Percentiles rank a stretch among this genome's conserved stretches.
Conservation (phyloP, 1,140 invertebrate species). For the Drosophila pruinosa region DNA sequence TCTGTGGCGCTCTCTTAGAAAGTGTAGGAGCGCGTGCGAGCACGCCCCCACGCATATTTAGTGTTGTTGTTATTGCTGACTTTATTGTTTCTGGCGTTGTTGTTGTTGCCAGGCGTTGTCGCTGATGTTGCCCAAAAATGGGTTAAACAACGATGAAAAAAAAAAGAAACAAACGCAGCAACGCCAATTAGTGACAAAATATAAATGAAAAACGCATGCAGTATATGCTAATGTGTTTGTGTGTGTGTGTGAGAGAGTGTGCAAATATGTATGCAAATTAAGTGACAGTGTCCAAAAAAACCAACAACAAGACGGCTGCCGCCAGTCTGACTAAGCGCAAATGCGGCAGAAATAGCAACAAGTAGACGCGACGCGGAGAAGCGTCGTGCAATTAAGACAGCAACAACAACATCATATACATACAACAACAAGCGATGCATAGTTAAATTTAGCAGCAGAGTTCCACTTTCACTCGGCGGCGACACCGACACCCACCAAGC, state of each 20-base stretch:
- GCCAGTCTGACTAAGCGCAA: constrained; percentile 75
- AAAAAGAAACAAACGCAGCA: constrained; percentile 49
- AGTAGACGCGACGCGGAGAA: constrained; percentile 52
- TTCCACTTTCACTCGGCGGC: constrained; percentile 72
- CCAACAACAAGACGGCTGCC: constrained; percentile 41
- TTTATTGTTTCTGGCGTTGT: neutral
- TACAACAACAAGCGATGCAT: constrained; percentile 59
- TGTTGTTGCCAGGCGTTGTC: constrained; percentile 18
- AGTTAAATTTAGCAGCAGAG: constrained; percentile 76
- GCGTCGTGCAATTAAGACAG: constrained; percentile 70
- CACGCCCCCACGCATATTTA: constrained; percentile 68
- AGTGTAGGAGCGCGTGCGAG: constrained; percentile 50
- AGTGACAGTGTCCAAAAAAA: constrained; percentile 43
- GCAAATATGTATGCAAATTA: constrained; percentile 41
- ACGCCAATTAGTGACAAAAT: constrained; percentile 76
- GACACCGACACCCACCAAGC: constrained; percentile 59
- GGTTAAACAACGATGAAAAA: constrained; percentile 34
- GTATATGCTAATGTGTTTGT: neutral
- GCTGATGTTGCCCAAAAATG: constrained; percentile 33
- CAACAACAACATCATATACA: constrained; percentile 56
- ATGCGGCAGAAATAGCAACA: constrained; percentile 73
- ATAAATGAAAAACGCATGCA: constrained; percentile 63
- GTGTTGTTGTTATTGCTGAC: constrained; percentile 41
- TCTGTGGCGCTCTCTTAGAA: constrained; percentile 54
- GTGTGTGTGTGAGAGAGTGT: constrained; percentile 8